Conservation (phyloP, 1,140 invertebrate species). For the Scaptomyza graminum region DNA sequence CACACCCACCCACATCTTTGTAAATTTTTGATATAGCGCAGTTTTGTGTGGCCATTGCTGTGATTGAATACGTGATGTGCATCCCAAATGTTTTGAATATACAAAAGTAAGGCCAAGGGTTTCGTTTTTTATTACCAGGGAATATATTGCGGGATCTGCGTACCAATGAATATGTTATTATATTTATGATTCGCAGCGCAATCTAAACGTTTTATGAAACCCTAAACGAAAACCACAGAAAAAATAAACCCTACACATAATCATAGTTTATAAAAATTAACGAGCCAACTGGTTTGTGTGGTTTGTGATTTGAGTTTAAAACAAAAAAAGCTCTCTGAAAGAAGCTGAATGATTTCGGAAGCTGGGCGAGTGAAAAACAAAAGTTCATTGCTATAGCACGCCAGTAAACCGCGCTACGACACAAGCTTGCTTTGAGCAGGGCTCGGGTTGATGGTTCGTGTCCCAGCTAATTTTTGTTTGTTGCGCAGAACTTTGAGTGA, state of each 20-base stretch:
- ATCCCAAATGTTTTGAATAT: slow-evolving; percentile 43
- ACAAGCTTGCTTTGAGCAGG: not conserved
- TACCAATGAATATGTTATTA: slow-evolving; percentile 39
- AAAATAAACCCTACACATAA: slow-evolving; percentile 1
- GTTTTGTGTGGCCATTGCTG: slow-evolving; percentile 79
- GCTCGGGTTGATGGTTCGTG: slow-evolving; percentile 6
- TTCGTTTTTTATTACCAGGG: slow-evolving; percentile 48
- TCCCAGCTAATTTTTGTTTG: too few species aligned
- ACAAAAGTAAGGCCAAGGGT: slow-evolving; percentile 72
- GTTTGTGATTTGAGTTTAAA: not conserved
- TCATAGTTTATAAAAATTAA: slow-evolving; percentile 15
- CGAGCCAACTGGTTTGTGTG: not conserved
- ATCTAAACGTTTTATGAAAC: slow-evolving; percentile 69
- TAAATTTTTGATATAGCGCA: slow-evolving; percentile 80
- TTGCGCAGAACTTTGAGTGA: too few species aligned
- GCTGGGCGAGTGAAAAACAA: not conserved
- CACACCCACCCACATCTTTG: slow-evolving; percentile 27
- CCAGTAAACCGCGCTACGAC: too few species aligned
- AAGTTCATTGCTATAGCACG: slow-evolving; percentile 23
- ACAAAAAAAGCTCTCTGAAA: slow-evolving; percentile 21
- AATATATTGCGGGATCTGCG: slow-evolving; percentile 13
- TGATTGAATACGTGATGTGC: slow-evolving; percentile 77
- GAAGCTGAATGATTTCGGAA: slow-evolving; percentile 6
- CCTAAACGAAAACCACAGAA: slow-evolving; percentile 1
- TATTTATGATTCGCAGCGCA: slow-evolving; percentile 50